phyloP scores from a whole-genome alignment of 2,797 vertebrate species.

The Rhadinocentrus ornatus region DNA sequence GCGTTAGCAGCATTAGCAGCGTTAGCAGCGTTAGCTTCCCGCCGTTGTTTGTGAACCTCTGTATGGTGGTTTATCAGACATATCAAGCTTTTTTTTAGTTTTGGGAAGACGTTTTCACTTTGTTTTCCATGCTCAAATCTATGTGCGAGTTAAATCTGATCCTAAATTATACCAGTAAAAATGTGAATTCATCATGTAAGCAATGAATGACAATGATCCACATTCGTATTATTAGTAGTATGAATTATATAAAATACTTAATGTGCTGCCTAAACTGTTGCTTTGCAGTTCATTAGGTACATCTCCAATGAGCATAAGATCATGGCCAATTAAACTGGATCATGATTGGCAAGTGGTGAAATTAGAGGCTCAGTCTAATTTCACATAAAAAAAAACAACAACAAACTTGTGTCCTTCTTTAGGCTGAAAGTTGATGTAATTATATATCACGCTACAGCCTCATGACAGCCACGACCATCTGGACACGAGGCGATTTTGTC shows the following conservation, averaged over 20 bases:
- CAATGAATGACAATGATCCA: constrained; percentile 30
- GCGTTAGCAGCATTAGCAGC: too few species aligned
- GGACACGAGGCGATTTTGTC: constrained; percentile 39
- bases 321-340: constrained; percentile 57
- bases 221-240: constrained; percentile 63
- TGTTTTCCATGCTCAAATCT: not conserved
- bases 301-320: constrained; percentile 55
- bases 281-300: constrained; percentile 66
- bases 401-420: constrained; percentile 34
- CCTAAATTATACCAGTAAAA: constrained; percentile 30
- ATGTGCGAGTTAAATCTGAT: not conserved
- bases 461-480: constrained; percentile 22
- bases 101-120: not conserved
- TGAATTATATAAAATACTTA: constrained; percentile 61
- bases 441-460: constrained; percentile 19
- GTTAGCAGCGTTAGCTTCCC: too few species aligned
- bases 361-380: constrained; percentile 48
- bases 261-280: constrained; percentile 57
- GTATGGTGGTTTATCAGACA: too few species aligned
- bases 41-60: too few species aligned
- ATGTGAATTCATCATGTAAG: not conserved
- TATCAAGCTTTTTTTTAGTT: too few species aligned
- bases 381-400: not conserved
- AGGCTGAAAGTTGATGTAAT: constrained; percentile 42
- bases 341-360: constrained; percentile 64